Evolutionary conservation across 2,113 vertebrate species (phyloP), one percentile per base, ranked within the genome.

Genomic region (Monopterus albus): DNA sequence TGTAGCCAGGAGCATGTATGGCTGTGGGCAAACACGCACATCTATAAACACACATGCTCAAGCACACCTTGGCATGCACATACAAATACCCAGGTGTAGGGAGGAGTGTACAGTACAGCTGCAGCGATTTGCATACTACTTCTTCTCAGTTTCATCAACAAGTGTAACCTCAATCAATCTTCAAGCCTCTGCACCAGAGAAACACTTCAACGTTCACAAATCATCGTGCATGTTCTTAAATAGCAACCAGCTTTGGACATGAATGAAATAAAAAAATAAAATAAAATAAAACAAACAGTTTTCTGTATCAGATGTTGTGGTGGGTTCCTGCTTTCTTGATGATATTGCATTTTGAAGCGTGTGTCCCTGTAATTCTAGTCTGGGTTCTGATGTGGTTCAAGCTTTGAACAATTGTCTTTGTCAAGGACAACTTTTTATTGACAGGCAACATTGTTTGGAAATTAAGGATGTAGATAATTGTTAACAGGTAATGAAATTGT

Each of bases 361-460:
- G 39, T 59, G 26, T 21, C 14, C 40, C 46, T 66, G 49, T 50
- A 23, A 56, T 79, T 82, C 45, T 71, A 69, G 76, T 78, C 52
- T 5, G 42, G 33, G 62, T 64, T 83, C 58, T 82, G 87, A 87
- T 91, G 78, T 63, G 81, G 63, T 79, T 81, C 61, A 49, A 60
- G 62, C 26, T 62, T 31, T 33, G 50, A 77, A 72, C 73, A 81
- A 38, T 40, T 66, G 2, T 25, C 28, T 62, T 33, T 69, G 5
- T 13, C 53, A 69, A 79, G 9, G 10, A 25, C 11, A 57, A 61
- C 50, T 21, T 70, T 66, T 75, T 20, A 72, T 31, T 68, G 50
- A 63, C 36, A 43, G 38, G 50, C 31, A 72, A 26, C 47, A 51
- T 25, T 75, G 62, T 75, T 59, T 45, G 38, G 18, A 21, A n/a